These are phyloP conservation scores for Vannuccia rotundouncinata DNA, from an alignment of 2,888 invertebrate species.

Conservation along the genomic window DNA sequence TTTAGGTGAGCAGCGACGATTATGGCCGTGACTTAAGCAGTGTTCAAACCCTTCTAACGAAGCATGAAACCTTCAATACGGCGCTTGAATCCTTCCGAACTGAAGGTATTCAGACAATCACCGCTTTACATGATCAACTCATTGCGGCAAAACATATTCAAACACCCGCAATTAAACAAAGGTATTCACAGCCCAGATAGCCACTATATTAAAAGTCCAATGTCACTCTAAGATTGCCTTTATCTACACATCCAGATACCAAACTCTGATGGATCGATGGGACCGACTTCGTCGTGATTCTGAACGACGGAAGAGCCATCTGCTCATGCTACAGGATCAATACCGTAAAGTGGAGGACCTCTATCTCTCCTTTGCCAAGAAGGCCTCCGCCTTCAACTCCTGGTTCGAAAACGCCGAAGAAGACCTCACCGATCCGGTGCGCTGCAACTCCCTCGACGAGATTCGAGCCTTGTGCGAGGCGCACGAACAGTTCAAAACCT, in stretches of 20 bases:
- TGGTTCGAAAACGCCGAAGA: constrained; percentile 99
- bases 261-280: constrained; percentile 63
- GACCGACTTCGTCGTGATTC: constrained; percentile 85
- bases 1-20: constrained; percentile 79
- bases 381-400: constrained; percentile 98
- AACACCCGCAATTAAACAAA: constrained; percentile 35
- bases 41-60: constrained; percentile 93
- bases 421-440: constrained; percentile 95
- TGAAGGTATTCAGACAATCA: constrained; percentile 90
- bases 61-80: constrained; percentile 93
- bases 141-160: constrained; percentile 77
- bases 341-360: constrained; percentile 89
- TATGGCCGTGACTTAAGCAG: constrained; percentile 94
- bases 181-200: no score
- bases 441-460: constrained; percentile 98
- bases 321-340: constrained; percentile 92
- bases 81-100: constrained; percentile 81
- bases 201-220: no score
- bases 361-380: constrained; percentile 96
- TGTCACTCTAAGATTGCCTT: not conserved
- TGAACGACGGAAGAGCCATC: constrained; percentile 80
- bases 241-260: constrained; percentile 6
- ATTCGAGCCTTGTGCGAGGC: constrained; percentile 84
- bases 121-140: constrained; percentile 85
- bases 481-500: constrained; percentile 91